phyloP scores from a whole-genome alignment of 2,888 invertebrate genomes.

The Poecilus cupreus region DNA sequence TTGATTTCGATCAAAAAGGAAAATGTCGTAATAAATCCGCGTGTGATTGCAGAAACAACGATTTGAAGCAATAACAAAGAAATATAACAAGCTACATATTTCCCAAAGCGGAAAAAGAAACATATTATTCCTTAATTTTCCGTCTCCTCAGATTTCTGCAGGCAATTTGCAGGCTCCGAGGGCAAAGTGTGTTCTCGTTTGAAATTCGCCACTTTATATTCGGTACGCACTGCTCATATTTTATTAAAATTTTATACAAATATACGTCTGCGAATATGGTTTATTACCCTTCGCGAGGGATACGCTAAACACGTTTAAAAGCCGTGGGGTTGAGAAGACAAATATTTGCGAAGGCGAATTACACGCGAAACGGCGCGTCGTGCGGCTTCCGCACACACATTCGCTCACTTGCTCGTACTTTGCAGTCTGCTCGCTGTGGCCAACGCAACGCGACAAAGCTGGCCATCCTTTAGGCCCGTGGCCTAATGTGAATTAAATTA shows the following conservation, averaged over 20 bases:
- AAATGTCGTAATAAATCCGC: not conserved
- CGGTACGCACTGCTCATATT: slow-evolving; percentile 57
- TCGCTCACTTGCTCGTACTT: not conserved
- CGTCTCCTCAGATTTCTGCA: slow-evolving; percentile 36
- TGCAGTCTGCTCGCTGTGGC: not conserved
- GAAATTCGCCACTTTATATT: slow-evolving; percentile 58
- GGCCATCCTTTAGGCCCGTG: not conserved
- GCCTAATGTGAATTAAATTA: slow-evolving; percentile 42
- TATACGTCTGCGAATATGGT: slow-evolving; percentile 57
- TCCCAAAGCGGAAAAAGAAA: slow-evolving; percentile 25
- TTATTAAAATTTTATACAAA: slow-evolving; percentile 59
- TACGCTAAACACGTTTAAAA: slow-evolving; percentile 58
- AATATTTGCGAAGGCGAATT: slow-evolving; percentile 56
- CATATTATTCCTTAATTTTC: slow-evolving; percentile 50
- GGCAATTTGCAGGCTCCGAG: slow-evolving; percentile 48
- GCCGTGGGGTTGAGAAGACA: slow-evolving; percentile 52
- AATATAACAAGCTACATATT: slow-evolving; percentile 11
- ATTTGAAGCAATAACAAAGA: not conserved
- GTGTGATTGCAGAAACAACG: not conserved
- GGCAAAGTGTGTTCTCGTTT: slow-evolving; percentile 45
- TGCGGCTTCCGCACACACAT: slow-evolving; percentile 27
- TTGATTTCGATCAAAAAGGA: not conserved
- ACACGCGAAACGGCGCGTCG: slow-evolving; percentile 23
- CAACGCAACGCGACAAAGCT: not conserved
- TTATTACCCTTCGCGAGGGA: slow-evolving; percentile 57